Percentiles rank a stretch among this genome's conserved stretches.
Evolutionary conservation across 1,140 invertebrate species (phyloP).

Genomic region (Liolophura sinensis): DNA sequence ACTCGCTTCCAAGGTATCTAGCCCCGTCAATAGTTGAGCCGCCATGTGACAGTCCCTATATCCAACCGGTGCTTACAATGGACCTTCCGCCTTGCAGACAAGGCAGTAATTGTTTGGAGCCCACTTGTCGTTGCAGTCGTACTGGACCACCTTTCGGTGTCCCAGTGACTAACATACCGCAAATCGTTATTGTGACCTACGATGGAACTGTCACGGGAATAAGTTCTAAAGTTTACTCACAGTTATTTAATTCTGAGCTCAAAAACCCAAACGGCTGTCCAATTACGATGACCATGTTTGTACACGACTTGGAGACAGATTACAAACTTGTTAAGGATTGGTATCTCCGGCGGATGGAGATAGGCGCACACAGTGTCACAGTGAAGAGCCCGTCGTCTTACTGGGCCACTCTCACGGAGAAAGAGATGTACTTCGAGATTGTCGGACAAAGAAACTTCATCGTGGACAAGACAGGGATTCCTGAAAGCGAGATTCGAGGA

Average conservation of each 20-base stretch:
- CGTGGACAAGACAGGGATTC: conserved; percentile 25
- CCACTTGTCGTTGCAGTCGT: conserved; percentile 86
- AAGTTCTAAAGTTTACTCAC: too few species aligned
- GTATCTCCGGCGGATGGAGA: conserved; percentile 80
- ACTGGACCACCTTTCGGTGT: conserved; percentile 58
- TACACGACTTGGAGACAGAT: conserved; percentile 80
- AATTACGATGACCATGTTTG: conserved; percentile 76
- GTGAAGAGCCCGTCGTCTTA: conserved; percentile 8
- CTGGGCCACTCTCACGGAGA: conserved; percentile 9
- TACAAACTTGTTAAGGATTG: conserved; percentile 79
- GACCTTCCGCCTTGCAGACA: conserved; percentile 7
- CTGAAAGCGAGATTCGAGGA: conserved; percentile 29
- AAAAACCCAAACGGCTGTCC: conserved; percentile 80
- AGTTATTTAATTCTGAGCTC: conserved; percentile 47
- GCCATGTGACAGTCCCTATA: too few species aligned
- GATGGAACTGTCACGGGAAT: too few species aligned
- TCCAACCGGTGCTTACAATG: too few species aligned
- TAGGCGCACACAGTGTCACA: conserved; percentile 76
- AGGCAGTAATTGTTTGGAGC: conserved; percentile 74
- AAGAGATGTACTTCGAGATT: conserved; percentile 2
- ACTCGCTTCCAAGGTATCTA: too few species aligned
- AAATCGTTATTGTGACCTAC: too few species aligned
- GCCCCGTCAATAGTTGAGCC: too few species aligned
- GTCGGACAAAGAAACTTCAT: conserved; percentile 13
- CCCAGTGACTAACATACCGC: too few species aligned